Conservation (phyloP, 1,140 invertebrate genomes). For the Pachypeltis micranthus region DNA sequence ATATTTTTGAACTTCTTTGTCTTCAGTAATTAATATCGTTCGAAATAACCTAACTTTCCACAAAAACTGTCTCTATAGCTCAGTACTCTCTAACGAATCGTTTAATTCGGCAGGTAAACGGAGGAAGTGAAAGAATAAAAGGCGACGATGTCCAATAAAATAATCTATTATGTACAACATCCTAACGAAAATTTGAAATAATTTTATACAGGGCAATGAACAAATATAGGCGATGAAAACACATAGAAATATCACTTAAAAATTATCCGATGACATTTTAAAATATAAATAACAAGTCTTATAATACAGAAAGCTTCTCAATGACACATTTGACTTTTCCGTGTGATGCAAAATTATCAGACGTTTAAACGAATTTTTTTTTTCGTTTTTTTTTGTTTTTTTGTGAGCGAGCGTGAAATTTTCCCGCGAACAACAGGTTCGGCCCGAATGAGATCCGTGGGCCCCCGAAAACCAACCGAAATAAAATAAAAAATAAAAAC, state of each 20-base stretch:
- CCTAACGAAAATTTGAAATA: constrained; percentile 17
- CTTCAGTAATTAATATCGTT: too few relatives aligned
- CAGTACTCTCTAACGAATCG: too few relatives aligned
- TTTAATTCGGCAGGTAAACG: too few relatives aligned
- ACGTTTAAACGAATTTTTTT: background rate
- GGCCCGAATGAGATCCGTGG: constrained; percentile 16
- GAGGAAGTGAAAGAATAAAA: too few relatives aligned
- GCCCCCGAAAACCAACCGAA: background rate
- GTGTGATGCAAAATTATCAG: background rate
- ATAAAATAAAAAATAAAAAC: background rate
- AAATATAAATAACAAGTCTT: constrained; percentile 21
- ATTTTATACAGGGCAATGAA: constrained; percentile 11
- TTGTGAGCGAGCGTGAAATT: background rate
- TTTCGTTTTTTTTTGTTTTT: background rate
- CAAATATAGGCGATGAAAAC: constrained; percentile 15
- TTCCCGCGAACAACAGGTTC: background rate
- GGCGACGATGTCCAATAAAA: too few relatives aligned
- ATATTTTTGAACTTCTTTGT: too few relatives aligned
- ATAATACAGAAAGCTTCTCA: constrained; percentile 17
- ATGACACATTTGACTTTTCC: constrained; percentile 16
- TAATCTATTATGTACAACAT: constrained; percentile 21
- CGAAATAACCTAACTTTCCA: too few relatives aligned
- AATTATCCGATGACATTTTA: background rate
- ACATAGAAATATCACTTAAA: constrained; percentile 14
- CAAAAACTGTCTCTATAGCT: too few relatives aligned